These are phyloP conservation scores for Dufourea novaeangliae DNA, from an alignment of 1,140 invertebrate species.

Conservation along the genomic window DNA sequence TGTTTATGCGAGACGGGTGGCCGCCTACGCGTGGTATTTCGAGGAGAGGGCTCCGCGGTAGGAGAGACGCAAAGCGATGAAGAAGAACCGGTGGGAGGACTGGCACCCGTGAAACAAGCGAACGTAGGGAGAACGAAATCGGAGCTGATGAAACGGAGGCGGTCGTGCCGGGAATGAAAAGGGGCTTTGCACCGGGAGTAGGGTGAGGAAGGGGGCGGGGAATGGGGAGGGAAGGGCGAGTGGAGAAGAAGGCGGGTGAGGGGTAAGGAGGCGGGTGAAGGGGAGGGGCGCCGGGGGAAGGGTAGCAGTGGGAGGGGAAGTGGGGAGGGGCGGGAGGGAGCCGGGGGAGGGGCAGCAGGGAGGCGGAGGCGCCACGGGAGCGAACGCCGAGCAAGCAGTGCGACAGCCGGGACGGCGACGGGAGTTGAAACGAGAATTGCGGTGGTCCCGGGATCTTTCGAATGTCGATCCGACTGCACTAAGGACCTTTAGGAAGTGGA, in stretches of 20 bases:
- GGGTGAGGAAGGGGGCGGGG: slow-evolving; percentile 37
- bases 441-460: background rate
- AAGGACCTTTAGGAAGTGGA: slow-evolving; percentile 1
- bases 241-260: background rate
- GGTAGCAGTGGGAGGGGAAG: too few species aligned
- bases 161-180: slow-evolving; percentile 56
- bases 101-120: slow-evolving; percentile 22
- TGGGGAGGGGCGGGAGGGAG: too few species aligned
- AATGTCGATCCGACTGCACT: slow-evolving; percentile 3
- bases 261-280: too few species aligned
- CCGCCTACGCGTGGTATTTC: slow-evolving; percentile 47
- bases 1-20: slow-evolving; percentile 5
- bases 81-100: background rate
- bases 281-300: too few species aligned
- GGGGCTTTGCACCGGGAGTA: slow-evolving; percentile 20
- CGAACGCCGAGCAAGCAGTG: background rate
- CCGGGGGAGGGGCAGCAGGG: too few species aligned
- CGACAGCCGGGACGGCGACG: slow-evolving; percentile 4
- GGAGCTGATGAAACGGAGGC: slow-evolving; percentile 37
- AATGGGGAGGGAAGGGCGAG: too few species aligned
- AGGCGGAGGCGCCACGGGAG: background rate
- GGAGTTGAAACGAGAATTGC: slow-evolving; percentile 11
- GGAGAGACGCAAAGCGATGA: background rate
- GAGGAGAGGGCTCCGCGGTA: background rate
- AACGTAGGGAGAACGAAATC: slow-evolving; percentile 20